These are phyloP conservation scores for Gastrophysa polygoni DNA, from an alignment of 2,888 invertebrate species.

Conservation along the genomic window DNA sequence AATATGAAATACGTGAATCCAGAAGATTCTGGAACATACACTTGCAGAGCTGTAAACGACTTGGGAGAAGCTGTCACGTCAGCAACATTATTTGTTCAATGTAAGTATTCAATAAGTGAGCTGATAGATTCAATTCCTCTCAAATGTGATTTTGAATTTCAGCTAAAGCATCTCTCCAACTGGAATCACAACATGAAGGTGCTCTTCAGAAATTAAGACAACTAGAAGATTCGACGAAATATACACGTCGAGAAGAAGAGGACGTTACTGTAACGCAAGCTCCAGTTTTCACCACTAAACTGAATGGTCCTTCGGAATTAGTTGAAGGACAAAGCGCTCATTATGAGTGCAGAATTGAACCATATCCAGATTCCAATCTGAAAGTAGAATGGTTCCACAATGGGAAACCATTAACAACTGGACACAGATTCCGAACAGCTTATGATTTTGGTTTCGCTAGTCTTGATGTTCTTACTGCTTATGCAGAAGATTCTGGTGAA, in stretches of 20 bases:
- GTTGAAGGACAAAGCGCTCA: slow-evolving; percentile 90
- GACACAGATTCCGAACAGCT: slow-evolving; percentile 90
- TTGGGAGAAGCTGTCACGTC: slow-evolving; percentile 95
- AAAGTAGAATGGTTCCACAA: slow-evolving; percentile 95
- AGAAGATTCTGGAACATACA: slow-evolving; percentile 96
- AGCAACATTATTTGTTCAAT: slow-evolving; percentile 87
- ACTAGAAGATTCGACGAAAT: slow-evolving; percentile 80
- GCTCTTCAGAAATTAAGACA: slow-evolving; percentile 86
- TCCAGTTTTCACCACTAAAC: slow-evolving; percentile 83
- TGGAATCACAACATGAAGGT: slow-evolving; percentile 89
- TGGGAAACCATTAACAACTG: slow-evolving; percentile 84
- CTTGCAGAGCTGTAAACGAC: slow-evolving; percentile 90
- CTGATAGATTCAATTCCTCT: neutral
- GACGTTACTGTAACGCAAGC: slow-evolving; percentile 81
- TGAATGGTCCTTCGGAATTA: slow-evolving; percentile 84
- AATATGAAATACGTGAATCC: slow-evolving; percentile 95
- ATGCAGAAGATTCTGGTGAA: slow-evolving; percentile 92
- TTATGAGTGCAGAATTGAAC: slow-evolving; percentile 91
- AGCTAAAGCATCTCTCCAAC: slow-evolving; percentile 86
- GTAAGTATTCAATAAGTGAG: slow-evolving; percentile 60
- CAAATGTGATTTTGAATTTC: slow-evolving; percentile 37
- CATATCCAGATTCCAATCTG: slow-evolving; percentile 86
- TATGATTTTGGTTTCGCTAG: slow-evolving; percentile 98
- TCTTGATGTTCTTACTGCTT: slow-evolving; percentile 91
- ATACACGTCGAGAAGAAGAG: slow-evolving; percentile 81